Conservation (phyloP, 2,888 invertebrate genomes). For the Lepidocyrtinus sp. region DNA sequence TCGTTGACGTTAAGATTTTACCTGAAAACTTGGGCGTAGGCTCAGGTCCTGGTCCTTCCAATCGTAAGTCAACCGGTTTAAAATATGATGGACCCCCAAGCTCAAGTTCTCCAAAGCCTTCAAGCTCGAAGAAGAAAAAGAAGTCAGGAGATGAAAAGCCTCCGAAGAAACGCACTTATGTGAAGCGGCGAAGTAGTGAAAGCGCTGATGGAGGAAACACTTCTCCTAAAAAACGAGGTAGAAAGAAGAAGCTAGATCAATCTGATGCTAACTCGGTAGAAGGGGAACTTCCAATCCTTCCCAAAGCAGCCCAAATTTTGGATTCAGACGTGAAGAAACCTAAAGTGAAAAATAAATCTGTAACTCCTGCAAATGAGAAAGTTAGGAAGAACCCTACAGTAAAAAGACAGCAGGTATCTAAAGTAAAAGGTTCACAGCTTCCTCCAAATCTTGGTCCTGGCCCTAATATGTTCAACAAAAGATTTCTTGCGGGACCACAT, state of each 20-base stretch:
- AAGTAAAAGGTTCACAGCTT: no score
- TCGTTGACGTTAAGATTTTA: no score
- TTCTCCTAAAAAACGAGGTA: conserved; percentile 43
- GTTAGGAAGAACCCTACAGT: background rate
- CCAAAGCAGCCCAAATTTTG: background rate
- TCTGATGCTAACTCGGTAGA: background rate
- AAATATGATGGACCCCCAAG: no score
- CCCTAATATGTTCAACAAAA: conserved; percentile 34
- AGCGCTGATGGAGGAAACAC: conserved; percentile 30
- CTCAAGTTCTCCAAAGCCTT: no score
- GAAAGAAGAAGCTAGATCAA: conserved; percentile 36
- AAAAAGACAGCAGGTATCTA: background rate
- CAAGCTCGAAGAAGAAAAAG: no score
- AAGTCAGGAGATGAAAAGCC: background rate
- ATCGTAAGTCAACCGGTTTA: no score
- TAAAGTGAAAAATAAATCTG: no score
- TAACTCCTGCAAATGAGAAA: conserved; percentile 7
- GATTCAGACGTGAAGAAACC: background rate
- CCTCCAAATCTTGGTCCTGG: background rate
- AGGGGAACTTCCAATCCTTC: conserved; percentile 31
- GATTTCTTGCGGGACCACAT: conserved; percentile 39
- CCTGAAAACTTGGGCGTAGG: no score
- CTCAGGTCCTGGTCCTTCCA: no score
- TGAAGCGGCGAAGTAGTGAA: background rate
- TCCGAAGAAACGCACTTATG: conserved; percentile 32